A percentile compares a stretch with the other conserved stretches of the same genome.
Conservation (phyloP, 2,113 vertebrate species). For the Trematocara macrostoma region DNA sequence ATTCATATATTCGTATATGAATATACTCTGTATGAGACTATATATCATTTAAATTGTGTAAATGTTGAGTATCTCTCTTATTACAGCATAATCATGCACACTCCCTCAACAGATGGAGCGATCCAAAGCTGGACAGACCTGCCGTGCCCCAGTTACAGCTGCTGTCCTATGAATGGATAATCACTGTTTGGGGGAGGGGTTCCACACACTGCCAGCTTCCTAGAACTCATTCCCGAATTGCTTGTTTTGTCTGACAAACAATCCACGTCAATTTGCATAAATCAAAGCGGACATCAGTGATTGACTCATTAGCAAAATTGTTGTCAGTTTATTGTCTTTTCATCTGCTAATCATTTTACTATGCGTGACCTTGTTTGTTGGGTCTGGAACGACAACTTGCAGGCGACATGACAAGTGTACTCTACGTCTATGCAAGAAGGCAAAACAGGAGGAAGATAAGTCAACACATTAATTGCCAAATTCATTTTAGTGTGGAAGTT, state of each 20-base stretch:
- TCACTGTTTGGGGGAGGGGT: not conserved
- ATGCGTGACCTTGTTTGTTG: not conserved
- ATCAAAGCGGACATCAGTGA: not conserved
- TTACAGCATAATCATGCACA: not conserved
- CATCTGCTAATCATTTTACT: not conserved
- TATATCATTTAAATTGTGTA: not conserved
- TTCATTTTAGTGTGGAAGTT: constrained; percentile 10
- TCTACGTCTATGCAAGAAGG: not conserved
- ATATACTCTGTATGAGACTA: not conserved
- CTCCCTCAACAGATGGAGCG: not conserved
- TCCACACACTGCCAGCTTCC: not conserved
- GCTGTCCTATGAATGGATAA: not conserved
- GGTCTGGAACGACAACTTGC: not conserved
- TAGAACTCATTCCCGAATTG: not conserved
- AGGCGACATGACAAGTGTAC: not conserved
- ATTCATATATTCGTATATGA: not conserved
- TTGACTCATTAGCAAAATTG: not conserved
- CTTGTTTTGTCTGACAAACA: not conserved
- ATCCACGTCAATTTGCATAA: not conserved
- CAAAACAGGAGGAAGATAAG: not conserved
- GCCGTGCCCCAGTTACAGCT: not conserved
- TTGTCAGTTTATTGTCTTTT: not conserved
- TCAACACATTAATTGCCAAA: constrained; percentile 19
- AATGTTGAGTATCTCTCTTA: not conserved
- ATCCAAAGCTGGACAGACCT: not conserved